Base-by-base conservation (phyloP, 2,888 invertebrate genomes). In the Cosmorhoe ocellata region DNA sequence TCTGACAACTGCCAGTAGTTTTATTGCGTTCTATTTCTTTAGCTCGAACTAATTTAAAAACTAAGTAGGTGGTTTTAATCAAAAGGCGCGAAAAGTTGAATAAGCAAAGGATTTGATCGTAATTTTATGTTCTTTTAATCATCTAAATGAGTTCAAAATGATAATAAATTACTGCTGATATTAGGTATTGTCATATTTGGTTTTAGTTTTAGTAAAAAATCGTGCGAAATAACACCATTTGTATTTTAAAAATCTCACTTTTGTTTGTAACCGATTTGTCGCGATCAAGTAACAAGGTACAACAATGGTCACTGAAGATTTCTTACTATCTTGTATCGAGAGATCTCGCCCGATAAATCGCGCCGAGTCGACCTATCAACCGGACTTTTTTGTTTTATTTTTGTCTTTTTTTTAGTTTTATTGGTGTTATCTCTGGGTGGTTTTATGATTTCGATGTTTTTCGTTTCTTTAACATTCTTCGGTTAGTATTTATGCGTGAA, bases 361-460 rank as follows among this genome's bases (percentile, higher is more conserved):
- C 69, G 78, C 71, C 74, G 71, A 70, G 78, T 72, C 74, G 71
- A 70, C 71, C 80, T 76, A 84, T 84, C 81, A 80, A 79, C 70
- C 73, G 63, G 76, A 74, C 81, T 84, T 81, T 83, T 81, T 79
- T 12, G 28, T 46, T 45, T 30, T 24, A 1, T 24, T 24, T 18
- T 18, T n/a, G n/a, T n/a, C n/a, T 24, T 24, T 5, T 44, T 48
- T 43, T 39, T 4, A 80, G 81, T 85, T 84, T 85, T 85, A 84
- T 86, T 81, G 77, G 66, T 81, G 80, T 81, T 80, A 81, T 77
- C 80, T 80, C 78, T 87, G 87, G 85, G 88, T 87, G 87, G 86
- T 71, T 83, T 81, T 76, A 72, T 79, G 78, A 82, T 76, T 76
- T 75, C 63, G 51, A 66, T 66, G 65, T 46, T 71, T 69, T 71